phyloP scores from a whole-genome alignment of 2,113 vertebrate genomes.

The Pygoscelis antarcticus region DNA sequence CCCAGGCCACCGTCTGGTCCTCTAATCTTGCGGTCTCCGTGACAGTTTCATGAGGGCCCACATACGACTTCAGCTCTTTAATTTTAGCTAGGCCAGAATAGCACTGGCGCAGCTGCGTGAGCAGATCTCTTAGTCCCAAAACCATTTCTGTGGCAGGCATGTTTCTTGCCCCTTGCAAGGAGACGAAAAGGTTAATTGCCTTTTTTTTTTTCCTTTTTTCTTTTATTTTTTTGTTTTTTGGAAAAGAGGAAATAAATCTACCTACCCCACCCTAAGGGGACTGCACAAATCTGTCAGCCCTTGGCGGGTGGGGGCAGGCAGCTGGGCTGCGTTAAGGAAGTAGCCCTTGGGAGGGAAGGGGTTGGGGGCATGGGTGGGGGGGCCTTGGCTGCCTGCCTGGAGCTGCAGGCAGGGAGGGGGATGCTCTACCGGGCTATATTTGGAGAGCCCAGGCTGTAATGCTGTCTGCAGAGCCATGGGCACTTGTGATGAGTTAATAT shows the following conservation, averaged over 20 bases:
- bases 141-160: neutral
- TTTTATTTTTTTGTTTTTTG: neutral
- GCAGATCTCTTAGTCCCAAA: neutral
- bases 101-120: neutral
- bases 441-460: neutral
- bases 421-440: neutral
- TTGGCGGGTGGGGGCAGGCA: slow-evolving; percentile 1
- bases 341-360: neutral
- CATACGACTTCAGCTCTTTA: neutral
- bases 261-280: slow-evolving; percentile 33
- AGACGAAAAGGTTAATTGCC: neutral
- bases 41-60: neutral
- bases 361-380: neutral
- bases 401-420: neutral
- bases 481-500: neutral
- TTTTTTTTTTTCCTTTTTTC: neutral
- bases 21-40: neutral
- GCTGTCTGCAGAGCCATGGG: neutral
- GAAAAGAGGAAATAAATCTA: slow-evolving; percentile 32
- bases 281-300: slow-evolving; percentile 54
- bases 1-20: neutral
- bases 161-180: neutral
- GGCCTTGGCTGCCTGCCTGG: neutral
- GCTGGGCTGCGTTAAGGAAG: slow-evolving; percentile 45
- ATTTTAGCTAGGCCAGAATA: slow-evolving; percentile 34